Evolutionary conservation across 2,113 vertebrate genomes (phyloP), one percentile per base, ranked within the genome.

Genomic region (Mus spicilegus): DNA sequence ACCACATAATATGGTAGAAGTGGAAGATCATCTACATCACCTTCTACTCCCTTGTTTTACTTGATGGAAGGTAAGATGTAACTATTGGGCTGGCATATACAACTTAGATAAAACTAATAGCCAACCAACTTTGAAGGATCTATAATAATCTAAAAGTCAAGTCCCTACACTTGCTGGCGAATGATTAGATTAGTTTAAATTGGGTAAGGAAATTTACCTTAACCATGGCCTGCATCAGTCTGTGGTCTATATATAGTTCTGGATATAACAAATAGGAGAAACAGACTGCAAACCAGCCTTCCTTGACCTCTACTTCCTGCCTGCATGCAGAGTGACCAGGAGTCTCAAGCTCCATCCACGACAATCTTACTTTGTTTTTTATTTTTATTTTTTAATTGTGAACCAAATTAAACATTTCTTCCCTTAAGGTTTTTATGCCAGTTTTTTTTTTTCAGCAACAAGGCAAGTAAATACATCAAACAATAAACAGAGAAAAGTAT

Each of bases 1-100:
- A 91, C 13, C 49, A 13, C 9, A 56, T 0, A 0, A 7, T 36
- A n/a, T 30, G 20, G 5, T 0, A 13, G 39, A 69, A 11, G 61
- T 36, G 13, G 12, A 36, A 0, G 7, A 3, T 70, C 36, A 78
- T 24, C 22, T 20, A 42, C 0, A 33, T 9, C 0, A 91, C 2
- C 13, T 77, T 20, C 61, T 12, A 13, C 33, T 17, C 42, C 3
- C 1, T 22, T 42, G 17, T 85, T 46, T 51, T 77, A 4, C 91
- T 3, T 10, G 1, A 11, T 56, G 3, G 26, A 19, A 84, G 4
- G 67, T 8, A n/a, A 65, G 49, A 2, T 13, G 78, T 8, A 49
- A 1, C 0, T 17, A 54, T 12, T 61, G 22, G 3, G 14, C 30
- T 65, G 39, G 1, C 24, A 67, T 39, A 33, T 30, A 10, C 10